Evolutionary conservation across 2,888 invertebrate species (phyloP).

Genomic region (Cryptus armator): DNA sequence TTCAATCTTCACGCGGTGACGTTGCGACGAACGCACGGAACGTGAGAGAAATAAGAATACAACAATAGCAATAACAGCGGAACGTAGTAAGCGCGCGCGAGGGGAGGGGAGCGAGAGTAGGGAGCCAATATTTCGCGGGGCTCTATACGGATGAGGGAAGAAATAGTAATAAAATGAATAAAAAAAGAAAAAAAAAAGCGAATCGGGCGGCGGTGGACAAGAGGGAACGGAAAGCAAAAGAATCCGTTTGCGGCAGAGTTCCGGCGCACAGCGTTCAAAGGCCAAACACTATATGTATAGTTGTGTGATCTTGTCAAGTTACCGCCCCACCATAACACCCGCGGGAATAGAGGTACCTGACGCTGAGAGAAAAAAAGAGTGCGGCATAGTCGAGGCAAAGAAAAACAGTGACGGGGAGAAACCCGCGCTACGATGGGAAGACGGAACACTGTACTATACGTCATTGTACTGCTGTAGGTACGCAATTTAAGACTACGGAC

Average conservation of each 20-base stretch:
- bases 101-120: background rate
- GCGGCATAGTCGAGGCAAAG: constrained; percentile 8
- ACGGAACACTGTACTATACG: constrained; percentile 75
- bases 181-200: background rate
- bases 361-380: constrained; percentile 48
- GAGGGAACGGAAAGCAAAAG: constrained; percentile 3
- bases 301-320: constrained; percentile 76
- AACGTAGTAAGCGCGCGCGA: background rate
- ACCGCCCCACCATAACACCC: constrained; percentile 75
- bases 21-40: background rate
- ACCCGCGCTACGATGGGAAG: constrained; percentile 71
- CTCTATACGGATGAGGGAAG: background rate
- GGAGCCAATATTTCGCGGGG: background rate
- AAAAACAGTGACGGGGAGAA: constrained; percentile 61
- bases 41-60: background rate
- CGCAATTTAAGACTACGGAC: constrained; percentile 61
- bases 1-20: no score
- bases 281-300: constrained; percentile 76
- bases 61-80: no score
- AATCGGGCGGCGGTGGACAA: background rate
- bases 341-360: constrained; percentile 69
- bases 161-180: background rate
- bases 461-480: constrained; percentile 74
- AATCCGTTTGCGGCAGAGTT: constrained; percentile 43
- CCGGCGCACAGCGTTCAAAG: constrained; percentile 74